These are phyloP conservation scores for Amblyteles armatorius DNA, from an alignment of 2,888 invertebrate genomes.

Conservation along the genomic window DNA sequence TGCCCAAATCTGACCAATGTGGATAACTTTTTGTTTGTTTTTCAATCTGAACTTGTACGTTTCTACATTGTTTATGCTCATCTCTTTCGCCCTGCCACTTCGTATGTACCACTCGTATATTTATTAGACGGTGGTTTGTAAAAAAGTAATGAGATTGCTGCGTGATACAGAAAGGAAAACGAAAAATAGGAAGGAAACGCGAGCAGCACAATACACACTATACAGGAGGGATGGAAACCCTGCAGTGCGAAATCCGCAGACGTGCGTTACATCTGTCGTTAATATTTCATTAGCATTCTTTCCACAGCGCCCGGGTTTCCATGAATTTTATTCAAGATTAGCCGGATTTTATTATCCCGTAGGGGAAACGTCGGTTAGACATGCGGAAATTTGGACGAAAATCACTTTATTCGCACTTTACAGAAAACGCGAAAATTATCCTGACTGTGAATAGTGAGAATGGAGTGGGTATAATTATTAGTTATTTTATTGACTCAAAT, in stretches of 20 bases:
- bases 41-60: constrained; percentile 13
- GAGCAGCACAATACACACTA: neutral
- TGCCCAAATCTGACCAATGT: neutral
- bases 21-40: neutral
- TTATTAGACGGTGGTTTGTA: constrained; percentile 49
- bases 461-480: too few species aligned
- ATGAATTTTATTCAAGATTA: constrained; percentile 59
- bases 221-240: constrained; percentile 34
- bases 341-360: constrained; percentile 21
- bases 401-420: neutral
- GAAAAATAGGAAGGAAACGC: constrained; percentile 27
- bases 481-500: too few species aligned
- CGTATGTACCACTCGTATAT: constrained; percentile 51
- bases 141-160: constrained; percentile 58
- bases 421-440: neutral
- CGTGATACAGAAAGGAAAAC: constrained; percentile 25
- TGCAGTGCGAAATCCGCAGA: constrained; percentile 49
- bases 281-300: constrained; percentile 82
- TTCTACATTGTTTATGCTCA: constrained; percentile 4
- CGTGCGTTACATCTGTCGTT: constrained; percentile 70
- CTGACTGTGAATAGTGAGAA: neutral
- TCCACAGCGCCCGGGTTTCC: constrained; percentile 69
- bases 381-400: neutral
- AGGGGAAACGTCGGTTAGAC: neutral
- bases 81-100: constrained; percentile 18